Conservation (phyloP, 1,140 invertebrate genomes). For the Bombus sylvicola region DNA sequence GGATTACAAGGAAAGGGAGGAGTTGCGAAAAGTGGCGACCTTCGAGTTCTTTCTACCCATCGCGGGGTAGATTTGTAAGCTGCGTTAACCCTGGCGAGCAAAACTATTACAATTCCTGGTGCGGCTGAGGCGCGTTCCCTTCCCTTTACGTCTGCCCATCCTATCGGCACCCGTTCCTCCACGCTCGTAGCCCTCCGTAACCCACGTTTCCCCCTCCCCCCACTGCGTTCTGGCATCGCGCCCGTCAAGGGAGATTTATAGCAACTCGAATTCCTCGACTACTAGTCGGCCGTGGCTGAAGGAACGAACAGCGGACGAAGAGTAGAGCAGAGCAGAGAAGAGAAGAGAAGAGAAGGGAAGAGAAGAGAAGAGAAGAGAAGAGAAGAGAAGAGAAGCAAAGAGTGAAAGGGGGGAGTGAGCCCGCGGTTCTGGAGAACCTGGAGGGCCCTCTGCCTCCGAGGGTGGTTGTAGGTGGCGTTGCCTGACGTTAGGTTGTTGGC, state of each 20-base stretch:
- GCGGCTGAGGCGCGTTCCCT: conserved; percentile 66
- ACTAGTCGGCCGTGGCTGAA: conserved; percentile 81
- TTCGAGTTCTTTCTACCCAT: conserved; percentile 54
- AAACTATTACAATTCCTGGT: conserved; percentile 72
- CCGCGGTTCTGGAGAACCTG: conserved; percentile 63
- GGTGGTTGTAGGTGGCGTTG: conserved; percentile 62
- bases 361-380: conserved; percentile 1
- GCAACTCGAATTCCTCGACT: conserved; percentile 82
- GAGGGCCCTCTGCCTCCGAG: conserved; percentile 48
- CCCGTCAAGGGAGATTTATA: conserved; percentile 82
- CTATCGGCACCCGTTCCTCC: conserved; percentile 66
- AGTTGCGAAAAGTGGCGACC: not conserved
- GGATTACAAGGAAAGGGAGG: not conserved
- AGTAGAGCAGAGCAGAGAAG: not conserved
- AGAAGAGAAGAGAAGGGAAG: conserved; percentile 41
- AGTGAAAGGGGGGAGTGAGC: conserved; percentile 49
- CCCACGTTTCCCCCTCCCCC: conserved; percentile 53
- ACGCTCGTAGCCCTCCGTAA: conserved; percentile 66
- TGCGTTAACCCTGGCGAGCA: conserved; percentile 62
- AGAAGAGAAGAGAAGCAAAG: conserved; percentile 52
- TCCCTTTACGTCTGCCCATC: conserved; percentile 69
- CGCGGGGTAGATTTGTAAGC: conserved; percentile 27
- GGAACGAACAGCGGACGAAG: conserved; percentile 60
- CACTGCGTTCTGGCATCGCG: conserved; percentile 67
- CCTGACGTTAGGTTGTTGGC: conserved; percentile 60